Conservation (phyloP, 2,888 invertebrate genomes). For the Portevinia maculata region DNA sequence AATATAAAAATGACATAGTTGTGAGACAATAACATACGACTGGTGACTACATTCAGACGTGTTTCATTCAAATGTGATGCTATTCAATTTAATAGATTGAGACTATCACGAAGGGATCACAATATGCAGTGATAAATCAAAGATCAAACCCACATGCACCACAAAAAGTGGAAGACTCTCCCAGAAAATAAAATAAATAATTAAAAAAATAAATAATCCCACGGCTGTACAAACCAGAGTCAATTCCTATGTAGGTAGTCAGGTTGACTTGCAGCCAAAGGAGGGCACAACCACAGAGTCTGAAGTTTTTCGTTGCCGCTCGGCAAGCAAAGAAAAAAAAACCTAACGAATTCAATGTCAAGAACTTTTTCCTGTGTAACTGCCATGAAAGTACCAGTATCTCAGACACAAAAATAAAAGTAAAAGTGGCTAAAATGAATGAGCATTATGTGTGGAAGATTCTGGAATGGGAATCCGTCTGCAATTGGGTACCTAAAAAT, state of each 20-base stretch:
- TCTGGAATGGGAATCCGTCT: slow-evolving; percentile 4
- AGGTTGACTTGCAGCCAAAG: slow-evolving; percentile 27
- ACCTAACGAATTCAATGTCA: slow-evolving; percentile 33
- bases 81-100: background rate
- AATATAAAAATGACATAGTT: slow-evolving; percentile 36
- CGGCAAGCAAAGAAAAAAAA: slow-evolving; percentile 15
- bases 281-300: slow-evolving; percentile 10
- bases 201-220: too few species aligned
- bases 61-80: slow-evolving; percentile 6
- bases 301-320: slow-evolving; percentile 11
- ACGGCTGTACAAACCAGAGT: background rate
- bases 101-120: slow-evolving; percentile 22
- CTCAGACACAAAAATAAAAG: slow-evolving; percentile 23
- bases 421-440: slow-evolving; percentile 29
- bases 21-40: background rate
- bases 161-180: slow-evolving; percentile 12
- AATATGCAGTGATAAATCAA: slow-evolving; percentile 29
- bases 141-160: slow-evolving; percentile 8
- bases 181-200: slow-evolving; percentile 11
- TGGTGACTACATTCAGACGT: slow-evolving; percentile 1
- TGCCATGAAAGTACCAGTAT: slow-evolving; percentile 6
- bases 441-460: background rate
- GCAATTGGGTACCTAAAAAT: slow-evolving; percentile 4
- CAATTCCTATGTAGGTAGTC: slow-evolving; percentile 37
- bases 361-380: slow-evolving; percentile 24